These are phyloP conservation scores for Junonia oenone DNA, from an alignment of 2,888 invertebrate genomes.

Conservation along the genomic window DNA sequence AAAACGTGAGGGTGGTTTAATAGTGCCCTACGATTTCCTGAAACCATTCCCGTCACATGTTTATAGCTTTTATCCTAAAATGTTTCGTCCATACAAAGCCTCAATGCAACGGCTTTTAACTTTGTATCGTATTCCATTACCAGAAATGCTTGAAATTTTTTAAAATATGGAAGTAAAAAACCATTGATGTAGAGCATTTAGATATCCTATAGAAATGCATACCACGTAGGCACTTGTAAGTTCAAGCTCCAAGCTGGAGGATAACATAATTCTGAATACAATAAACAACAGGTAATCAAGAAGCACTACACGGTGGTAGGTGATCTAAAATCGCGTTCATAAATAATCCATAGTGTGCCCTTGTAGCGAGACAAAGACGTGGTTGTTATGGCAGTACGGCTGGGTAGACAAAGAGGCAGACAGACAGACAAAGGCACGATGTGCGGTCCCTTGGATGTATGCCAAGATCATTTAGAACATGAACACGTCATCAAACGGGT, in stretches of 20 bases:
- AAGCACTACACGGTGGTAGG: constrained; percentile 14
- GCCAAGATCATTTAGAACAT: constrained; percentile 44
- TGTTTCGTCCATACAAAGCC: background rate
- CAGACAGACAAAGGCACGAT: constrained; percentile 51
- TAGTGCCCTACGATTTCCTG: constrained; percentile 17
- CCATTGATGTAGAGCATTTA: background rate
- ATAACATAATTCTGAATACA: constrained; percentile 5
- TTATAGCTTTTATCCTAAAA: constrained; percentile 3
- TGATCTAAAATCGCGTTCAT: constrained; percentile 29
- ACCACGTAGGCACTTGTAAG: background rate
- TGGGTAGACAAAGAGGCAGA: constrained; percentile 58
- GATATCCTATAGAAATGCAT: background rate
- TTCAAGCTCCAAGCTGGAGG: background rate
- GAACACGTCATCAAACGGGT: constrained; percentile 32
- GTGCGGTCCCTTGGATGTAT: constrained; percentile 45
- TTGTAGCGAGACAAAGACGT: constrained; percentile 34
- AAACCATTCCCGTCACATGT: constrained; percentile 5
- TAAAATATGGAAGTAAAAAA: background rate
- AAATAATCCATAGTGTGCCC: constrained; percentile 31
- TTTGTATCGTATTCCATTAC: background rate
- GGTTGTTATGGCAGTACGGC: constrained; percentile 23
- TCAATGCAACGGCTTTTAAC: background rate
- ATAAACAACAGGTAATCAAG: constrained; percentile 10
- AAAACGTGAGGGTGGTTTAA: constrained; percentile 21
- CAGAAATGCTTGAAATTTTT: background rate